Percentiles rank a stretch among this genome's conserved stretches.
These are phyloP conservation scores for Hassar affinis DNA, from an alignment of 2,113 vertebrate genomes.

Conservation along the genomic window DNA sequence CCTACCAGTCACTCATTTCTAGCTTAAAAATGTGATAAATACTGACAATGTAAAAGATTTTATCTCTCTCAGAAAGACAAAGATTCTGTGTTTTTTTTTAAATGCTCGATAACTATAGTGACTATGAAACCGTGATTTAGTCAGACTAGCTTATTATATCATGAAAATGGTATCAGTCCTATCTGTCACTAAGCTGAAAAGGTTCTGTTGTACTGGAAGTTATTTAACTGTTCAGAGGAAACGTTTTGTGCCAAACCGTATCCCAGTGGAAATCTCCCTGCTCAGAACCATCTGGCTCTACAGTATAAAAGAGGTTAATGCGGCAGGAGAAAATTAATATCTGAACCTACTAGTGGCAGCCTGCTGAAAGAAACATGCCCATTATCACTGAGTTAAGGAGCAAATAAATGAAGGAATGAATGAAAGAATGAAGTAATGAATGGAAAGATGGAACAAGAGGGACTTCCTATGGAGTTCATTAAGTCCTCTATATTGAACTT, in stretches of 20 bases:
- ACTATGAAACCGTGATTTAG: not conserved
- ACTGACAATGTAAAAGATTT: not conserved
- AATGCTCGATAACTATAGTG: not conserved
- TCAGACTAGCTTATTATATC: not conserved
- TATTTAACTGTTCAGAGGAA: not conserved
- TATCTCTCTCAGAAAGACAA: not conserved
- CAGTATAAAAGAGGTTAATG: not conserved
- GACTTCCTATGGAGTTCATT: slow-evolving; percentile 11
- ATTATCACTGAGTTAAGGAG: not conserved
- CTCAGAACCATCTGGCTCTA: slow-evolving; percentile 3
- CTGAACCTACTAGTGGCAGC: not conserved
- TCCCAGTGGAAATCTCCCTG: not conserved
- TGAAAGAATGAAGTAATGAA: not conserved
- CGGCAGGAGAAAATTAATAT: slow-evolving; percentile 4
- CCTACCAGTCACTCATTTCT: not conserved
- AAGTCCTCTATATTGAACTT: slow-evolving; percentile 55
- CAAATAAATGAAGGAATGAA: slow-evolving; percentile 5
- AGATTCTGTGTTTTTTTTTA: not conserved
- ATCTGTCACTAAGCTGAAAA: not conserved
- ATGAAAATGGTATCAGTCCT: not conserved
- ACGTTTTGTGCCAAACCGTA: not conserved
- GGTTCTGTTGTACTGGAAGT: not conserved
- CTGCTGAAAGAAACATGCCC: not conserved
- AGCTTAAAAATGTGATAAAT: not conserved
- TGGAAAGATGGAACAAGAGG: not conserved